Percentiles rank a stretch among this genome's conserved stretches.
These are phyloP conservation scores for Crocallis elinguaria DNA, from an alignment of 2,888 invertebrate species.

Conservation along the genomic window DNA sequence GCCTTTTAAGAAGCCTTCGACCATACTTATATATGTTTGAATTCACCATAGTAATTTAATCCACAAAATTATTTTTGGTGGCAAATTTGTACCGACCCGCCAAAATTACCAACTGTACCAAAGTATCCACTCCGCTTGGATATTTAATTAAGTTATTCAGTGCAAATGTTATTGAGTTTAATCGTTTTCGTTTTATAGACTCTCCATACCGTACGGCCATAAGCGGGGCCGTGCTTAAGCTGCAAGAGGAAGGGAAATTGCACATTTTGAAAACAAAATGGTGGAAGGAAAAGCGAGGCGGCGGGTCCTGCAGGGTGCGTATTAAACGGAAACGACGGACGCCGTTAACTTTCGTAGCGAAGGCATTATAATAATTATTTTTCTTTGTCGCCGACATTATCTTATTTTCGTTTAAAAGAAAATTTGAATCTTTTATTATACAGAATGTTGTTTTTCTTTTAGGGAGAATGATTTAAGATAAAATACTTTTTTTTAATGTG, in stretches of 20 bases:
- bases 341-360: constrained; percentile 35
- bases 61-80: no score
- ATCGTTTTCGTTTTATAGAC: constrained; percentile 80
- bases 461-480: background rate
- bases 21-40: no score
- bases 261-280: constrained; percentile 97
- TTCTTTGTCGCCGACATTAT: constrained; percentile 23
- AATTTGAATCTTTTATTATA: constrained; percentile 21
- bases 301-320: constrained; percentile 92
- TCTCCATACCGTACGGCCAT: constrained; percentile 97
- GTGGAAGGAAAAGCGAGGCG: constrained; percentile 98
- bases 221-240: constrained; percentile 96
- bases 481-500: background rate
- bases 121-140: background rate
- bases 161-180: background rate
- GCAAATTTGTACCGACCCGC: no score
- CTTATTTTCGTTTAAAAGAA: constrained; percentile 25
- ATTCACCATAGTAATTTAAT: no score
- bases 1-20: no score
- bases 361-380: constrained; percentile 31
- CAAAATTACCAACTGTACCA: no score
- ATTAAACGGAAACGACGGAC: constrained; percentile 33
- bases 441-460: background rate
- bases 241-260: constrained; percentile 97
- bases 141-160: background rate